Conservation (phyloP, 64 coral and sea anemone genomes). For the Exaiptasia diaphana region DNA sequence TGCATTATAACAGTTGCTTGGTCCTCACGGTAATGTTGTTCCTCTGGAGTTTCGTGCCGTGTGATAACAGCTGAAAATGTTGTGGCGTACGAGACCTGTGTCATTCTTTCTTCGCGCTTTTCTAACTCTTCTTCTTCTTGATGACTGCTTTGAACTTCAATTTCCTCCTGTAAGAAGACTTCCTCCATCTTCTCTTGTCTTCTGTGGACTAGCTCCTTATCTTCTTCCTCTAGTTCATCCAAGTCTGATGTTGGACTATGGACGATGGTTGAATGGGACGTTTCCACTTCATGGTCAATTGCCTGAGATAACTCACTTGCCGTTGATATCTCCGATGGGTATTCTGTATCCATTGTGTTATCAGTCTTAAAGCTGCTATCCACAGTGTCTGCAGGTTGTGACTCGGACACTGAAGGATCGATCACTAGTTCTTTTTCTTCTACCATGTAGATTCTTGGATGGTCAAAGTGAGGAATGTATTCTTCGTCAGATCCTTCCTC, state of each 20-base stretch:
- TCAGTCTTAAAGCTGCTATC: too few species aligned
- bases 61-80: background rate
- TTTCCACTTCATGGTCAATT: background rate
- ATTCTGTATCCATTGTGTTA: background rate
- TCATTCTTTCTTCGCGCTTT: background rate
- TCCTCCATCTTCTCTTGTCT: background rate
- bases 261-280: background rate
- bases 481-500: constrained; percentile 18
- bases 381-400: background rate
- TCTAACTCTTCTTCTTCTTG: background rate
- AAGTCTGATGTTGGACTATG: background rate
- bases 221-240: constrained; percentile 4
- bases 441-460: background rate
- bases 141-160: background rate
- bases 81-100: background rate
- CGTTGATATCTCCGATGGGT: background rate
- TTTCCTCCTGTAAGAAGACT: background rate
- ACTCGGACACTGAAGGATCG: background rate
- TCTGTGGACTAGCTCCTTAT: background rate
- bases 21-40: constrained; percentile 16
- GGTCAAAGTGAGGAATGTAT: background rate
- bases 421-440: background rate
- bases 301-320: background rate
- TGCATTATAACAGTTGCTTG: background rate
- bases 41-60: background rate